These are phyloP conservation scores for Stegodyphus dumicola DNA, from an alignment of 1,140 invertebrate genomes.

Conservation along the genomic window DNA sequence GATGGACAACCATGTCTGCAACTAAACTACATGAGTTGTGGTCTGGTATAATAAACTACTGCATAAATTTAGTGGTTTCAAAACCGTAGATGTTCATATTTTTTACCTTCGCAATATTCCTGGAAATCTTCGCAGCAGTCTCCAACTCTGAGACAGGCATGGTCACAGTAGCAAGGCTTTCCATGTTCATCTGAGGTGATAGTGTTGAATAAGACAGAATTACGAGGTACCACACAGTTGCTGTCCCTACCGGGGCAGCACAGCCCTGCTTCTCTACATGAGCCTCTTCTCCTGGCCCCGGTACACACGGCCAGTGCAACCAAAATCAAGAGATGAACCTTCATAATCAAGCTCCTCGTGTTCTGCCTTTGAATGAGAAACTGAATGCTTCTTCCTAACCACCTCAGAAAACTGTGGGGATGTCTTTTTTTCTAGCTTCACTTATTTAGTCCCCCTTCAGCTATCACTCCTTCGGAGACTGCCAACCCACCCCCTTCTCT, in stretches of 20 bases:
- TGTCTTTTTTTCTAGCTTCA: slow-evolving; percentile 1
- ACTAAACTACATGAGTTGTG: no score
- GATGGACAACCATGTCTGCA: no score
- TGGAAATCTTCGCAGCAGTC: slow-evolving; percentile 88
- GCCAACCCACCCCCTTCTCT: no score
- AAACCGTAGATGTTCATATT: no score
- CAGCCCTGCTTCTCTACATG: slow-evolving; percentile 63
- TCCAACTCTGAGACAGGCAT: slow-evolving; percentile 85
- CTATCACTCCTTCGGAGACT: not conserved
- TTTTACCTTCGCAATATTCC: slow-evolving; percentile 83
- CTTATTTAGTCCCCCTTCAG: not conserved
- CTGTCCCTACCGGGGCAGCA: slow-evolving; percentile 79
- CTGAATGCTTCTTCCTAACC: not conserved
- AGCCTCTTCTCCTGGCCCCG: slow-evolving; percentile 20
- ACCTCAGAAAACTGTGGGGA: no score
- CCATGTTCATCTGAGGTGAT: slow-evolving; percentile 73
- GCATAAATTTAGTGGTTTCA: no score
- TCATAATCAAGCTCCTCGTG: not conserved
- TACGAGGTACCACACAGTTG: slow-evolving; percentile 78
- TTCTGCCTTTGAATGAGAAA: not conserved
- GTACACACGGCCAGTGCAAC: not conserved
- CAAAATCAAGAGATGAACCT: not conserved
- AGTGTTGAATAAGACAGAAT: not conserved
- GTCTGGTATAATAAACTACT: no score
- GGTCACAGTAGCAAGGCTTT: slow-evolving; percentile 89